phyloP scores from a whole-genome alignment of 2,797 vertebrate species.

The Neosilurus hyrtlii region DNA sequence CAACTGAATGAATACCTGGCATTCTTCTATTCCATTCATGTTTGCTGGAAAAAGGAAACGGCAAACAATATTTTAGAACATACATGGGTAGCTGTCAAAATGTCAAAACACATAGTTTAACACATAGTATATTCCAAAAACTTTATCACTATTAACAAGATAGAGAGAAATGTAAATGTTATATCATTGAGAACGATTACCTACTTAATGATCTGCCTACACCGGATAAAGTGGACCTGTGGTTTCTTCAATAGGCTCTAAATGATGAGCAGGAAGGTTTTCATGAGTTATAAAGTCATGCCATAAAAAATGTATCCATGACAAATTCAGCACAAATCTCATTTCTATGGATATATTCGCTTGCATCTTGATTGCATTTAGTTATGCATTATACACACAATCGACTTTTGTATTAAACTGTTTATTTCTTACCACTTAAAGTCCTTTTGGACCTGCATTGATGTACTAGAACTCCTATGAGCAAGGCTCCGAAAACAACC shows the following conservation, averaged over 20 bases:
- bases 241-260: constrained; percentile 81
- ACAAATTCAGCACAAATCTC: not conserved
- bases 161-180: not conserved
- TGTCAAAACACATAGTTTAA: no score
- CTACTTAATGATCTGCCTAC: constrained; percentile 67
- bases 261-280: constrained; percentile 32
- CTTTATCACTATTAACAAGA: not conserved
- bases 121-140: not conserved
- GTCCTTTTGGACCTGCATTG: constrained; percentile 72
- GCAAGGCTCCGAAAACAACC: constrained; percentile 70
- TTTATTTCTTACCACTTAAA: constrained; percentile 71
- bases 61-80: constrained; percentile 22
- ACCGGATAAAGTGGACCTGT: constrained; percentile 79
- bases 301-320: not conserved
- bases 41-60: constrained; percentile 22
- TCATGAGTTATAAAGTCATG: constrained; percentile 12
- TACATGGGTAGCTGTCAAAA: not conserved
- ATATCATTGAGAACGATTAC: not conserved
- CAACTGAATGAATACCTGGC: constrained; percentile 30
- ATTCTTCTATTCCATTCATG: constrained; percentile 29
- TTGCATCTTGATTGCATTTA: not conserved
- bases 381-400: not conserved
- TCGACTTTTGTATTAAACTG: not conserved
- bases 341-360: not conserved
- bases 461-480: constrained; percentile 77